Percentiles rank a stretch among this genome's conserved stretches.
These are phyloP conservation scores for Malacosoma neustria DNA, from an alignment of 2,888 invertebrate species.

Conservation along the genomic window DNA sequence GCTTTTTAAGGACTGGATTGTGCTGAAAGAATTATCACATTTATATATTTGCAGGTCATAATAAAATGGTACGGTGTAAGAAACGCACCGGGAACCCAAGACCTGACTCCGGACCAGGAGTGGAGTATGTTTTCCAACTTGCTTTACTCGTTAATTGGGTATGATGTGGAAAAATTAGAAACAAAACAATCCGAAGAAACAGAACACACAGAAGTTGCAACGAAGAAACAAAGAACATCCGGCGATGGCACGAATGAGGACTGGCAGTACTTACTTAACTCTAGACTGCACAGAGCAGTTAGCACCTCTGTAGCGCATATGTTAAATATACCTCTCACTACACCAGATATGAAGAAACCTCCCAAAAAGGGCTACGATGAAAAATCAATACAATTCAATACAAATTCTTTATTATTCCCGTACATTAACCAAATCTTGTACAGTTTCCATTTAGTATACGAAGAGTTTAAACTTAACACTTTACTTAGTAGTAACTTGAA, in stretches of 20 bases:
- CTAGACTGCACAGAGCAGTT: constrained; percentile 71
- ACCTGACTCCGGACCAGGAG: constrained; percentile 84
- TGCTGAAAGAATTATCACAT: no score
- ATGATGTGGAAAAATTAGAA: constrained; percentile 78
- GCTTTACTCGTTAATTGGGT: constrained; percentile 79
- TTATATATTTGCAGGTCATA: constrained; percentile 69
- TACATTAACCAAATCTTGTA: constrained; percentile 84
- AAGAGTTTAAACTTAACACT: constrained; percentile 90
- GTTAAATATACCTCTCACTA: constrained; percentile 41
- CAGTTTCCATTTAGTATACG: constrained; percentile 90
- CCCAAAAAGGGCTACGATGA: constrained; percentile 25
- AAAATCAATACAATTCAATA: constrained; percentile 69
- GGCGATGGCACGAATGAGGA: constrained; percentile 86
- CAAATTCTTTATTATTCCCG: constrained; percentile 80
- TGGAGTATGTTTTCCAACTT: constrained; percentile 84
- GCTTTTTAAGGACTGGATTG: no score
- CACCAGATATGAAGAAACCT: constrained; percentile 16
- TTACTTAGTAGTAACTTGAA: constrained; percentile 80
- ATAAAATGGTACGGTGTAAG: constrained; percentile 91
- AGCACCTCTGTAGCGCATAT: constrained; percentile 52
- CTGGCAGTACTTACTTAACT: constrained; percentile 82
- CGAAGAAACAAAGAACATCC: constrained; percentile 87
- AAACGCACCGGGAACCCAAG: constrained; percentile 90
- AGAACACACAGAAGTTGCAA: constrained; percentile 65
- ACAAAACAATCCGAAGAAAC: constrained; percentile 46